phyloP scores from a whole-genome alignment of 2,797 vertebrate species.

The Cephalopachus bancanus region DNA sequence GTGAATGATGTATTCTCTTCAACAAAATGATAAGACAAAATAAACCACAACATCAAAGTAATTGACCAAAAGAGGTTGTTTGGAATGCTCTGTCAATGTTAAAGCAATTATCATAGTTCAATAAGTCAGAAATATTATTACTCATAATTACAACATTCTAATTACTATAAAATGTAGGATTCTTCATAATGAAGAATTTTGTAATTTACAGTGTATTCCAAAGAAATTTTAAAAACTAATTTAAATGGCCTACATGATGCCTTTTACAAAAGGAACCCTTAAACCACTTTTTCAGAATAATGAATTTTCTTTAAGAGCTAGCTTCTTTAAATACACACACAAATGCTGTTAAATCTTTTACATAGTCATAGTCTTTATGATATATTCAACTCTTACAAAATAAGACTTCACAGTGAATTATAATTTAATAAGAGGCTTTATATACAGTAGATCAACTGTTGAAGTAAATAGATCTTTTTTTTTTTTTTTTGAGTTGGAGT shows the following conservation, averaged over 20 bases:
- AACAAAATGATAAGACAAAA: conserved; percentile 74
- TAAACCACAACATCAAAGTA: conserved; percentile 71
- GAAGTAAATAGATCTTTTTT: not conserved
- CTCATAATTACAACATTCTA: conserved; percentile 33
- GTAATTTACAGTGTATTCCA: not conserved
- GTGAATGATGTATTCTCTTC: conserved; percentile 49
- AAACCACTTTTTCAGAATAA: conserved; percentile 44
- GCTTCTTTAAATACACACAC: conserved; percentile 34
- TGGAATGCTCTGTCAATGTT: not conserved
- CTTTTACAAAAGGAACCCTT: conserved; percentile 40
- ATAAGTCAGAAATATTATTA: not conserved
- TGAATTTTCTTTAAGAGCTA: conserved; percentile 1
- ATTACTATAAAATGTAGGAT: conserved; percentile 3
- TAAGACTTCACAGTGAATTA: conserved; percentile 56
- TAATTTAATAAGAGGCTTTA: conserved; percentile 52
- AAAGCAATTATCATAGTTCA: not conserved
- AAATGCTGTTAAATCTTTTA: not conserved
- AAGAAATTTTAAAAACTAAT: conserved; percentile 56
- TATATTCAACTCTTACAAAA: conserved; percentile 38
- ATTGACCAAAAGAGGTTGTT: conserved; percentile 66
- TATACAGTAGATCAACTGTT: not conserved
- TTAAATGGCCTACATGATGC: not conserved
- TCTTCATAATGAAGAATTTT: not conserved
- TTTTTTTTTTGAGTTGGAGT: too few species aligned
- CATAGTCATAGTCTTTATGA: conserved; percentile 10